phyloP scores from a whole-genome alignment of 2,113 vertebrate species.

The Gobio gobio region DNA sequence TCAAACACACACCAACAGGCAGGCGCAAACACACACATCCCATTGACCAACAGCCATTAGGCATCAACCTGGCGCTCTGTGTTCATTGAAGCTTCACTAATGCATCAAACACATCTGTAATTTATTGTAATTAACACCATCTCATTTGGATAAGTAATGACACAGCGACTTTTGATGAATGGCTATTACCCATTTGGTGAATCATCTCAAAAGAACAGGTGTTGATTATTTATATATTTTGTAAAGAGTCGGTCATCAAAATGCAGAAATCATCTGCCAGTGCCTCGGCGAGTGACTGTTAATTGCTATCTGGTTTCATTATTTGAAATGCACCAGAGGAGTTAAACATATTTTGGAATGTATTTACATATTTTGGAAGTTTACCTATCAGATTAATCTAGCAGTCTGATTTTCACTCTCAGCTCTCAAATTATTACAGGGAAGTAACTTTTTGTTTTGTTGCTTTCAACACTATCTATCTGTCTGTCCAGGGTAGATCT shows the following conservation, averaged over 20 bases:
- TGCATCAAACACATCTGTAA: conserved; percentile 73
- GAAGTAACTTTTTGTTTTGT: background rate
- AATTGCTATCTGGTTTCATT: conserved; percentile 25
- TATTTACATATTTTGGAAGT: conserved; percentile 16
- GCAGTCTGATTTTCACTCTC: background rate
- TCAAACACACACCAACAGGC: conserved; percentile 8
- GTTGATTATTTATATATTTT: conserved; percentile 57
- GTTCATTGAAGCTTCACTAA: conserved; percentile 70
- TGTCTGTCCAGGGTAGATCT: background rate
- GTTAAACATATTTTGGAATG: conserved; percentile 31
- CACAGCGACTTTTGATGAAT: conserved; percentile 68
- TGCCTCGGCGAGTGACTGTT: background rate
- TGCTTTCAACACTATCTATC: background rate
- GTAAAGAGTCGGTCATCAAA: conserved; percentile 37
- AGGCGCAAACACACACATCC: conserved; percentile 28
- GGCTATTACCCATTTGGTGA: conserved; percentile 58
- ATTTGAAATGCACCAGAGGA: conserved; percentile 3
- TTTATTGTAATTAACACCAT: conserved; percentile 74
- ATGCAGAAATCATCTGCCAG: conserved; percentile 35
- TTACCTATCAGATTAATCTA: background rate
- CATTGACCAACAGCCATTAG: conserved; percentile 59
- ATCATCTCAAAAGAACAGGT: conserved; percentile 59
- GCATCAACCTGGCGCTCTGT: conserved; percentile 54
- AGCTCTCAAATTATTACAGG: background rate
- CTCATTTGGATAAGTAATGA: conserved; percentile 76